A percentile compares a stretch with the other conserved stretches of the same genome.
Evolutionary conservation across 2,888 invertebrate species (phyloP).

Genomic region (Eugnorisma glareosa): DNA sequence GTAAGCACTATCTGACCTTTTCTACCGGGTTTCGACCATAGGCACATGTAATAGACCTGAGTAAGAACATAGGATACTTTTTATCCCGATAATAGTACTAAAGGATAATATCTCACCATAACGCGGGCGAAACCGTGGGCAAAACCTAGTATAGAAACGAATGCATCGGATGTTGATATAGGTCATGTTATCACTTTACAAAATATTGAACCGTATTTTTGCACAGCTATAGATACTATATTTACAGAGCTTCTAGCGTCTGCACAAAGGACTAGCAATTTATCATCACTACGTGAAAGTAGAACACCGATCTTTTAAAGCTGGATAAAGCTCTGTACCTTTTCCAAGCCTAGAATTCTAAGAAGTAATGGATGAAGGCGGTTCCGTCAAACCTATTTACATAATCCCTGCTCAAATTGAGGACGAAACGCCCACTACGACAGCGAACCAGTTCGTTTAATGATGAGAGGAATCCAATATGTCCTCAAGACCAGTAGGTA

Average conservation of each 20-base stretch:
- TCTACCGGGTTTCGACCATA: background rate
- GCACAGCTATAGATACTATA: background rate
- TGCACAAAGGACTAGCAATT: conserved; percentile 37
- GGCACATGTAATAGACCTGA: background rate
- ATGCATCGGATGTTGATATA: conserved; percentile 47
- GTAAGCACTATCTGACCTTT: background rate
- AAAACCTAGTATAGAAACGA: background rate
- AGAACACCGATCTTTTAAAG: conserved; percentile 34
- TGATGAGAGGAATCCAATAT: conserved; percentile 26
- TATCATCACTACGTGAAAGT: conserved; percentile 33
- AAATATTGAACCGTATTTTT: conserved; percentile 33
- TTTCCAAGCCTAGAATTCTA: conserved; percentile 29
- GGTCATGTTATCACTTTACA: conserved; percentile 49
- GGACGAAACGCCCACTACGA: conserved; percentile 19
- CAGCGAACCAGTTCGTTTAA: conserved; percentile 43
- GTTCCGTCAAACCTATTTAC: conserved; percentile 28
- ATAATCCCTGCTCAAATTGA: conserved; percentile 58
- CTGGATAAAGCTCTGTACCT: conserved; percentile 18
- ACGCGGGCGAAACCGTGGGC: background rate
- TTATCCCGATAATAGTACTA: background rate
- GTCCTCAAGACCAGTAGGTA: background rate
- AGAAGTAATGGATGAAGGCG: conserved; percentile 15
- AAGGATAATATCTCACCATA: background rate
- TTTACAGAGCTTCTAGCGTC: conserved; percentile 10
- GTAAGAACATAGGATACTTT: background rate